A percentile compares a stretch with the other conserved stretches of the same genome.
These are phyloP conservation scores for Paramormyrops hopkinsi DNA, from an alignment of 2,797 vertebrate species.

Conservation along the genomic window DNA sequence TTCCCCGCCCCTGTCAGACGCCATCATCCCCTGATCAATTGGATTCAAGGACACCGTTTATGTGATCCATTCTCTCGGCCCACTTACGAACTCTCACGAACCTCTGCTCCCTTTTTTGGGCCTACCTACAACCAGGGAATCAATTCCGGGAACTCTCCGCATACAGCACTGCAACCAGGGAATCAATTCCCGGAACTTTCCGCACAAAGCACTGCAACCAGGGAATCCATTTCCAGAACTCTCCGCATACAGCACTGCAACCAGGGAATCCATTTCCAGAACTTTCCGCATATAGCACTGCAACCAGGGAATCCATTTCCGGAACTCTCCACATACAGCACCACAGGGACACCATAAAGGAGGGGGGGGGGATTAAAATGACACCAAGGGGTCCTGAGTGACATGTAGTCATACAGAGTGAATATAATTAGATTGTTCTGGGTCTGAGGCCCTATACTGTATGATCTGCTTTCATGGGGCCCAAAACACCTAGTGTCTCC, in stretches of 20 bases:
- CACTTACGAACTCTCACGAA: neutral
- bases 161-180: neutral
- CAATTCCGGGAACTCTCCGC: neutral
- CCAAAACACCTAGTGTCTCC: neutral
- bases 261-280: neutral
- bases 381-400: neutral
- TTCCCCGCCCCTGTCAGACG: neutral
- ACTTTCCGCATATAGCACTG: neutral
- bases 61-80: neutral
- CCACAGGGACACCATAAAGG: neutral
- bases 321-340: neutral
- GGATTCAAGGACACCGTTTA: neutral
- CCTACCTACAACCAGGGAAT: neutral
- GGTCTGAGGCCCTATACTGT: neutral
- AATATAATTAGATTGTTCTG: neutral
- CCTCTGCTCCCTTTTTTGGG: neutral
- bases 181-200: neutral
- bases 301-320: neutral
- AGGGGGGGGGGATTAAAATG: neutral
- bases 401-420: neutral
- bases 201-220: neutral
- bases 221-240: neutral
- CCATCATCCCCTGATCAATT: neutral
- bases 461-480: neutral
- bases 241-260: too few species aligned